These are phyloP conservation scores for Sus cebifrons DNA, from an alignment of 2,797 vertebrate species.

Conservation along the genomic window DNA sequence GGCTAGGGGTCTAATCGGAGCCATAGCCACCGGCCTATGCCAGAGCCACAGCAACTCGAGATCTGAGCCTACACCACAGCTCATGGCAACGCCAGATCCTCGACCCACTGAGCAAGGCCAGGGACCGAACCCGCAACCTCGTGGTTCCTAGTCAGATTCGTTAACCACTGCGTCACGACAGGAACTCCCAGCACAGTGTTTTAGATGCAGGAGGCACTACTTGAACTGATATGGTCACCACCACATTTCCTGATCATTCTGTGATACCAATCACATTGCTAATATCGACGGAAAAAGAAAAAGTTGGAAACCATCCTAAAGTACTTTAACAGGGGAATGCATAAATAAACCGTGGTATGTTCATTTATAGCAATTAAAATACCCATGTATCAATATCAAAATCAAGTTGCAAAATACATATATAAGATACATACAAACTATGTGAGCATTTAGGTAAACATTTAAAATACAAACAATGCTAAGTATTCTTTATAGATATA, in stretches of 20 bases:
- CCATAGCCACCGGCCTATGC: too few species aligned
- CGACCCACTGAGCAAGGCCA: too few species aligned
- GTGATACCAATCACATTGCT: not conserved
- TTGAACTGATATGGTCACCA: not conserved
- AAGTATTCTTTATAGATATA: conserved; percentile 25
- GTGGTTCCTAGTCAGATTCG: too few species aligned
- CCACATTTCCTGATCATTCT: not conserved
- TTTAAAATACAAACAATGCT: conserved; percentile 20
- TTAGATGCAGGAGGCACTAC: not conserved
- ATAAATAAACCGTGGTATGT: not conserved
- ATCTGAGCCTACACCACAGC: too few species aligned
- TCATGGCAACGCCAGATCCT: too few species aligned
- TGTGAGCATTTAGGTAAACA: not conserved
- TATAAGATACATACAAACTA: not conserved
- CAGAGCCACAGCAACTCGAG: too few species aligned
- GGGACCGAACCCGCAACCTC: too few species aligned
- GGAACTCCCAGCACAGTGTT: not conserved
- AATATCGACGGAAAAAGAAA: not conserved
- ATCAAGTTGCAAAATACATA: not conserved
- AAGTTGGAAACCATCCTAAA: not conserved
- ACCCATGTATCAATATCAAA: not conserved
- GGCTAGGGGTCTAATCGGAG: too few species aligned
- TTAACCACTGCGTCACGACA: too few species aligned
- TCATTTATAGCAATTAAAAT: not conserved
- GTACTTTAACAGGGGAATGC: not conserved